Conservation (phyloP, 2,797 vertebrate genomes). For the Alosa sapidissima region DNA sequence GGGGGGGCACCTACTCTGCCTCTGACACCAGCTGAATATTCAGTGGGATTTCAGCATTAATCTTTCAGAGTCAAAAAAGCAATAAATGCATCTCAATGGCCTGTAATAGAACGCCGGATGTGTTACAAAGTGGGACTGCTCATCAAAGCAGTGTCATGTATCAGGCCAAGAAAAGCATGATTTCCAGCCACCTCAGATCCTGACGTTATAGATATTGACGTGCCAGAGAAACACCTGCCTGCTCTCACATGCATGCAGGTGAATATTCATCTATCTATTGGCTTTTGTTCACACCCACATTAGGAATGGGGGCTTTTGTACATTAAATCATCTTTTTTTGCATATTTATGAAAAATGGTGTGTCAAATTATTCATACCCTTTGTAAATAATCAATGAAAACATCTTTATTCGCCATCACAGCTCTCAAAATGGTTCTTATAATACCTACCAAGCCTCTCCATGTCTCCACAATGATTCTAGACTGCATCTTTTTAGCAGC, state of each 20-base stretch:
- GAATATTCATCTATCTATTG: background rate
- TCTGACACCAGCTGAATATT: constrained; percentile 69
- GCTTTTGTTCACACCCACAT: background rate
- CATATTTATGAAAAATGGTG: too few relatives aligned
- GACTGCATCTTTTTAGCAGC: too few relatives aligned
- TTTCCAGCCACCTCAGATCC: background rate
- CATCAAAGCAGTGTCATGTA: background rate
- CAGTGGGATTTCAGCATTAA: constrained; percentile 58
- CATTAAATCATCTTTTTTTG: too few relatives aligned
- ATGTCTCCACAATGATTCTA: too few relatives aligned
- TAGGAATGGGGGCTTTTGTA: too few relatives aligned
- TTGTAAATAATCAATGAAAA: too few relatives aligned
- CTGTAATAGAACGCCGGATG: background rate
- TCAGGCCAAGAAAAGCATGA: background rate
- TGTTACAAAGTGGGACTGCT: background rate
- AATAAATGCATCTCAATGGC: constrained; percentile 64
- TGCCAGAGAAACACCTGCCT: background rate
- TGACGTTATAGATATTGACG: too few relatives aligned
- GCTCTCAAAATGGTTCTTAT: too few relatives aligned
- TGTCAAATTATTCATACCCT: too few relatives aligned
- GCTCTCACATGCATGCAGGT: background rate
- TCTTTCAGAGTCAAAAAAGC: constrained; percentile 51
- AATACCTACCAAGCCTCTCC: too few relatives aligned
- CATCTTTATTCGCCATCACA: too few relatives aligned
- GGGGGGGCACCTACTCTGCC: constrained; percentile 49